Percentiles rank a stretch among this genome's conserved stretches.
Evolutionary conservation across 2,888 invertebrate species (phyloP).

Genomic region (Tenthredo distinguenda): DNA sequence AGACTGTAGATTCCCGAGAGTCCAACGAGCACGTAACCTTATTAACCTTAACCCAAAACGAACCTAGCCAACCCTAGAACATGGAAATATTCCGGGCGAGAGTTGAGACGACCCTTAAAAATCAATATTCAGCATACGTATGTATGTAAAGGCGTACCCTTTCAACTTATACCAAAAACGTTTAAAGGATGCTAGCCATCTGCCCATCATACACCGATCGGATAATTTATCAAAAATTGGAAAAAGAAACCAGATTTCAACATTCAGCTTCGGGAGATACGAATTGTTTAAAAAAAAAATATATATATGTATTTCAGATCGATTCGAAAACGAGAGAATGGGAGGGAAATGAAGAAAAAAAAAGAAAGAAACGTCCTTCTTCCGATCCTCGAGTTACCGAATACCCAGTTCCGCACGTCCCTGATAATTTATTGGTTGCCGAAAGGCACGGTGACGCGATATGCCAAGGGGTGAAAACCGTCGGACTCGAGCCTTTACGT

Average conservation of each 20-base stretch:
- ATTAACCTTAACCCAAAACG: conserved; percentile 37
- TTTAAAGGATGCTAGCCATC: not conserved
- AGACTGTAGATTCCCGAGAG: conserved; percentile 7
- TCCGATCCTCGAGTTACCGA: not conserved
- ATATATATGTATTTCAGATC: not conserved
- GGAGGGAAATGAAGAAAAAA: not conserved
- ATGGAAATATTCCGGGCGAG: conserved; percentile 28
- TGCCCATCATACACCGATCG: conserved; percentile 2
- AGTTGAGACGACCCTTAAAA: conserved; percentile 10
- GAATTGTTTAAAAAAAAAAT: too few relatives aligned
- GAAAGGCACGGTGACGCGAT: not conserved
- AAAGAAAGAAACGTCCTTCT: not conserved
- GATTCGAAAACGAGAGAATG: not conserved
- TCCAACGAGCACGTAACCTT: conserved; percentile 36
- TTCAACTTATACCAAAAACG: not conserved
- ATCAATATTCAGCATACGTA: conserved; percentile 29
- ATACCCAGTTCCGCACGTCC: not conserved
- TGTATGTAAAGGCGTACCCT: not conserved
- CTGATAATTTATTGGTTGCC: conserved; percentile 5
- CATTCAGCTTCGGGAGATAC: not conserved
- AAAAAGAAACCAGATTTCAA: not conserved
- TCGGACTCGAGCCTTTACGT: not conserved
- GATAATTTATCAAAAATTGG: not conserved
- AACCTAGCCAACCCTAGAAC: conserved; percentile 11
- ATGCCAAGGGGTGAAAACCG: not conserved